Conservation (phyloP, 2,888 invertebrate genomes). For the Deilephila porcellus region DNA sequence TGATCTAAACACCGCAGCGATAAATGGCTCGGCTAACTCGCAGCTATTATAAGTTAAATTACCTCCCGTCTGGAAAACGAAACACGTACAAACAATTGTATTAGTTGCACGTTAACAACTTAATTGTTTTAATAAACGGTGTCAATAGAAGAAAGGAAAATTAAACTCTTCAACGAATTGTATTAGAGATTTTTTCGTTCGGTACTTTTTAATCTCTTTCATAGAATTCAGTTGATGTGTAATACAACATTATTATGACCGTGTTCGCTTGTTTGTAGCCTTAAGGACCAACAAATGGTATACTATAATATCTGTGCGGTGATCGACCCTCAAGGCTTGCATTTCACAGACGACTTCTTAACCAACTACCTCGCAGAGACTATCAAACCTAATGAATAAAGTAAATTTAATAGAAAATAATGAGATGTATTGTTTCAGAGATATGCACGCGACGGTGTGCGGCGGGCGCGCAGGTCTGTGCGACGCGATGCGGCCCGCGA, state of each 20-base stretch:
- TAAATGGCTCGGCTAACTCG: not conserved
- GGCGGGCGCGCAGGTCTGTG: slow-evolving; percentile 91
- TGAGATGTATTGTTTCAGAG: slow-evolving; percentile 75
- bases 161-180: slow-evolving; percentile 20
- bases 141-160: no score
- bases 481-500: slow-evolving; percentile 94
- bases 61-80: not conserved
- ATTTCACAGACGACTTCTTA: no score
- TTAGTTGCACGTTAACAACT: not conserved
- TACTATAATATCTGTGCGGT: no score
- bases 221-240: no score
- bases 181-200: no score
- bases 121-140: not conserved
- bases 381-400: no score
- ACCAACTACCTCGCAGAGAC: no score
- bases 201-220: no score
- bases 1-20: not conserved
- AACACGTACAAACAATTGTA: not conserved
- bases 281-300: no score
- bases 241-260: no score
- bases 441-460: slow-evolving; percentile 94
- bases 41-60: slow-evolving; percentile 8
- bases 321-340: no score
- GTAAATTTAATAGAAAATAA: slow-evolving; percentile 19
- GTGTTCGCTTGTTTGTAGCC: no score